Evolutionary conservation across 2,888 invertebrate genomes (phyloP).

Genomic region (Eristalis pertinax): DNA sequence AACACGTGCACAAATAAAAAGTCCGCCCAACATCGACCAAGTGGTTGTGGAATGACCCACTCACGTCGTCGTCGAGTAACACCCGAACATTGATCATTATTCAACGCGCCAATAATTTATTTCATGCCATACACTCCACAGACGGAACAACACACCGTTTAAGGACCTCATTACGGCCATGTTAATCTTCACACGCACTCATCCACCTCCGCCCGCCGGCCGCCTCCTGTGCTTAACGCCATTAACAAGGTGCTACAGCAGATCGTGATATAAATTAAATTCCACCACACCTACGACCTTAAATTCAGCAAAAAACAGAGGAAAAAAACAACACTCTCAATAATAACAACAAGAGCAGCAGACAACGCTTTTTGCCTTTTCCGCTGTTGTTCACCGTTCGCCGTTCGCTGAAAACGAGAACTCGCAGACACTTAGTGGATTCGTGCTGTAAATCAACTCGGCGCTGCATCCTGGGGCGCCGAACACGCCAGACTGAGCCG

Average conservation of each 20-base stretch:
- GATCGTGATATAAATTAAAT: conserved; percentile 32
- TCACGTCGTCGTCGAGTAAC: background rate
- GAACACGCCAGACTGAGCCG: conserved; percentile 4
- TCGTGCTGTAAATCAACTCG: conserved; percentile 37
- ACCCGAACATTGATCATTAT: background rate
- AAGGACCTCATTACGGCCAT: conserved; percentile 17
- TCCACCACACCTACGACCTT: background rate
- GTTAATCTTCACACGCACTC: conserved; percentile 13
- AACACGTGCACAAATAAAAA: background rate
- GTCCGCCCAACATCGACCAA: background rate
- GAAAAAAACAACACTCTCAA: conserved; percentile 7
- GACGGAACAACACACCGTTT: conserved; percentile 1
- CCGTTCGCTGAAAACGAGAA: background rate
- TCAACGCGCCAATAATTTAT: background rate
- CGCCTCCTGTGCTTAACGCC: background rate
- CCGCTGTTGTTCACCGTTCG: background rate
- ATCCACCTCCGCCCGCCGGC: background rate
- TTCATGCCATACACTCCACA: background rate
- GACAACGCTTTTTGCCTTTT: background rate
- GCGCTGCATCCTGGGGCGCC: conserved; percentile 40
- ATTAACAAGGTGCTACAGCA: conserved; percentile 36
- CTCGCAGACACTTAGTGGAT: conserved; percentile 33
- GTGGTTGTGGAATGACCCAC: background rate
- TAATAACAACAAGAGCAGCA: conserved; percentile 1
- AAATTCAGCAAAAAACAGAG: conserved; percentile 1